Percentiles rank a stretch among this genome's conserved stretches.
phyloP scores from a whole-genome alignment of 2,797 vertebrate species.

The Helarctos malayanus region DNA sequence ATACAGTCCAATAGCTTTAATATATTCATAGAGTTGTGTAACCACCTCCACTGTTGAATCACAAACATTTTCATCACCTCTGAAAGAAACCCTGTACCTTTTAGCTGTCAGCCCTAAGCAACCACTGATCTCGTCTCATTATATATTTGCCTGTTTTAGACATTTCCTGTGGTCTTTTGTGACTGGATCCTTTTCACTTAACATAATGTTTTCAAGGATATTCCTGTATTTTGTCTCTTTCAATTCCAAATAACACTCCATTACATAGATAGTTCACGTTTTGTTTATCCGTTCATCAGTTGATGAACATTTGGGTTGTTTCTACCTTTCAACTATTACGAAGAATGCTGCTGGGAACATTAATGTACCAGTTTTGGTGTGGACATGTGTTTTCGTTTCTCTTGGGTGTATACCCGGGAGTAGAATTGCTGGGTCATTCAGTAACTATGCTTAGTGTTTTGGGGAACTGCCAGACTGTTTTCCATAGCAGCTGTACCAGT shows the following conservation, averaged over 20 bases:
- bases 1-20: background rate
- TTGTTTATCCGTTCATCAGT: too few relatives aligned
- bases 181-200: background rate
- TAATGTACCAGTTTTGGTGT: rapidly evolving
- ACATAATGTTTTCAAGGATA: background rate
- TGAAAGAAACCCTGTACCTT: background rate
- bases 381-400: background rate
- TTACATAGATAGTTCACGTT: background rate
- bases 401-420: background rate
- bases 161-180: background rate
- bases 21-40: background rate
- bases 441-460: background rate
- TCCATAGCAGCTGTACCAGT: background rate
- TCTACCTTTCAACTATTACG: background rate
- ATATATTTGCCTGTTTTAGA: background rate
- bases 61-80: too few relatives aligned
- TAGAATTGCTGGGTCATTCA: background rate
- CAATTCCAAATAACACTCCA: rapidly evolving
- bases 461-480: background rate
- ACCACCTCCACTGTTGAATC: too few relatives aligned
- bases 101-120: background rate
- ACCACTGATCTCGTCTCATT: rapidly evolving
- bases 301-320: background rate
- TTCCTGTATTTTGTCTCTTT: background rate
- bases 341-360: background rate